A percentile compares a stretch with the other conserved stretches of the same genome.
phyloP scores from a whole-genome alignment of 2,113 vertebrate species.

The Sialia sialis region DNA sequence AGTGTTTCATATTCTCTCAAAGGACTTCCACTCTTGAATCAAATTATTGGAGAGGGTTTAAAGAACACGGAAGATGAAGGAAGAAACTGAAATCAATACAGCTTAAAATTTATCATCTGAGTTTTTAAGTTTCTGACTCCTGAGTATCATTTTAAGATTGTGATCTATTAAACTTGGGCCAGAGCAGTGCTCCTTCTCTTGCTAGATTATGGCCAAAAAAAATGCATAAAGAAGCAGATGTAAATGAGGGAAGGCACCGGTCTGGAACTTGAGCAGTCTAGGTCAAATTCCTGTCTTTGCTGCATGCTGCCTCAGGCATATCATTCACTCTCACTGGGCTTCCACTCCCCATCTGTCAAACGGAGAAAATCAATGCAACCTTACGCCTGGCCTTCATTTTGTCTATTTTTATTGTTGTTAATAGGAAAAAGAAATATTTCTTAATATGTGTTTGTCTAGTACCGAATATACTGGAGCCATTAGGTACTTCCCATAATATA shows the following conservation, averaged over 20 bases:
- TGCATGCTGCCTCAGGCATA: background rate
- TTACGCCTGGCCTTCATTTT: background rate
- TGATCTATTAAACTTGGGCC: background rate
- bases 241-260: background rate
- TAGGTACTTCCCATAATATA: background rate
- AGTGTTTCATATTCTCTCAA: background rate
- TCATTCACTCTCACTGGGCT: background rate
- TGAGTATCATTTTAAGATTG: background rate
- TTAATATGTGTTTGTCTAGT: background rate
- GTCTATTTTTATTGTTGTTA: background rate
- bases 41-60: conserved; percentile 14
- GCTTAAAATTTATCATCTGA: conserved; percentile 1
- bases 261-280: conserved; percentile 17
- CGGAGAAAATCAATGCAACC: background rate
- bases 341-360: background rate
- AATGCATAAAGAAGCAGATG: background rate
- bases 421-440: background rate
- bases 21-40: conserved; percentile 9
- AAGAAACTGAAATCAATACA: conserved; percentile 50
- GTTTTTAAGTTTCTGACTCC: background rate
- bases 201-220: background rate
- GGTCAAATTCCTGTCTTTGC: background rate
- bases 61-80: background rate
- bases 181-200: background rate
- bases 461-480: background rate